phyloP scores from a whole-genome alignment of 2,113 vertebrate species.

The Sporophila hypoxantha region DNA sequence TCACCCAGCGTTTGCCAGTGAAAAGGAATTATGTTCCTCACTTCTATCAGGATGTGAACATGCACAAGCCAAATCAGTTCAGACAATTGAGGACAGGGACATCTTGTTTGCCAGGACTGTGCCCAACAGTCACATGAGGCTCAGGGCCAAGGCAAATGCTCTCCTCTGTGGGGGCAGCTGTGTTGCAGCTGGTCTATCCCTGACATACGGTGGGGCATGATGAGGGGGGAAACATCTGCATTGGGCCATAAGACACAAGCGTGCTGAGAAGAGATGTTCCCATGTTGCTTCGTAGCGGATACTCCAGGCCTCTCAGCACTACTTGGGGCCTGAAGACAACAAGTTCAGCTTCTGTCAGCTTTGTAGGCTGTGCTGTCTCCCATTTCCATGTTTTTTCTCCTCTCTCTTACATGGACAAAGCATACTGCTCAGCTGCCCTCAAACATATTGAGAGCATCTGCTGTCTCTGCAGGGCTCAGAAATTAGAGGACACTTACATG shows the following conservation, averaged over 20 bases:
- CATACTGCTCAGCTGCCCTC: neutral
- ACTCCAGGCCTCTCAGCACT: rapidly evolving
- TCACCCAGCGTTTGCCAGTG: rapidly evolving
- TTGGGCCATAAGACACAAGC: neutral
- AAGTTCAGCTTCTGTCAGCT: neutral
- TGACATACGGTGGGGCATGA: rapidly evolving
- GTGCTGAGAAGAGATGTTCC: neutral
- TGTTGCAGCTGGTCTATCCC: neutral
- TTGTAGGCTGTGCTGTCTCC: neutral
- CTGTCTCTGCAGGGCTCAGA: neutral
- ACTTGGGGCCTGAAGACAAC: neutral
- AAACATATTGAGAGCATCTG: neutral
- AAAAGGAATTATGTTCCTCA: neutral
- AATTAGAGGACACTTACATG: neutral
- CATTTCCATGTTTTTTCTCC: neutral
- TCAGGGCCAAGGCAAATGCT: neutral
- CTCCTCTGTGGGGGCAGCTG: neutral
- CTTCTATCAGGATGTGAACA: neutral
- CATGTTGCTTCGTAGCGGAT: neutral
- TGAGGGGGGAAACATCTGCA: neutral
- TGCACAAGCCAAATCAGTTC: neutral
- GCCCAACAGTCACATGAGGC: neutral
- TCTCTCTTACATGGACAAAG: neutral
- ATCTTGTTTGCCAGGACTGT: neutral
- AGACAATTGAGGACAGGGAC: neutral